These are phyloP conservation scores for Agrypnus murinus DNA, from an alignment of 2,888 invertebrate genomes.

Conservation along the genomic window DNA sequence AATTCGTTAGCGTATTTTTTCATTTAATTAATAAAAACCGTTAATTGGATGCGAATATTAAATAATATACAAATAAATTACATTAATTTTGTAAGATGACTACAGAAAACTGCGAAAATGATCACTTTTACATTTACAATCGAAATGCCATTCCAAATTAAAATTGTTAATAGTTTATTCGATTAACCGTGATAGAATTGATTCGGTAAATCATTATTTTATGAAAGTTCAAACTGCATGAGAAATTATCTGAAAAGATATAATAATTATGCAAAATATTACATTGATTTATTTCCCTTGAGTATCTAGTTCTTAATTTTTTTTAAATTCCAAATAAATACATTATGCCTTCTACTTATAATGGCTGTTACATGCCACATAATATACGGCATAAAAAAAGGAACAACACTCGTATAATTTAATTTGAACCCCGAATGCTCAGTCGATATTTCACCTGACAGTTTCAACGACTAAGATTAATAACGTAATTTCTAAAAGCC, in stretches of 20 bases:
- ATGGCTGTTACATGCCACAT: slow-evolving; percentile 20
- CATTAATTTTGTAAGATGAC: no score
- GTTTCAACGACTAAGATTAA: slow-evolving; percentile 67
- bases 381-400: slow-evolving; percentile 38
- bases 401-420: slow-evolving; percentile 62
- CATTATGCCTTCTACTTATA: not conserved
- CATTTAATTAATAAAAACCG: no score
- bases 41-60: no score
- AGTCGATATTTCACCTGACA: slow-evolving; percentile 68
- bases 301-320: slow-evolving; percentile 1
- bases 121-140: no score
- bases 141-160: no score
- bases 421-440: slow-evolving; percentile 64
- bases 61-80: no score
- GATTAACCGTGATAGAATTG: no score
- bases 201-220: no score
- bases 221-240: no score
- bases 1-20: no score
- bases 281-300: slow-evolving; percentile 3
- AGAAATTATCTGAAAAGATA: not conserved
- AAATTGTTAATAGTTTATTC: no score
- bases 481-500: slow-evolving; percentile 68
- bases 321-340: not conserved
- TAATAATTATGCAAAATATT: slow-evolving; percentile 15
- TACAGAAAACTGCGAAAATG: no score